These are phyloP conservation scores for Myanophis thanlyinensis DNA, from an alignment of 2,113 vertebrate species.

Conservation along the genomic window DNA sequence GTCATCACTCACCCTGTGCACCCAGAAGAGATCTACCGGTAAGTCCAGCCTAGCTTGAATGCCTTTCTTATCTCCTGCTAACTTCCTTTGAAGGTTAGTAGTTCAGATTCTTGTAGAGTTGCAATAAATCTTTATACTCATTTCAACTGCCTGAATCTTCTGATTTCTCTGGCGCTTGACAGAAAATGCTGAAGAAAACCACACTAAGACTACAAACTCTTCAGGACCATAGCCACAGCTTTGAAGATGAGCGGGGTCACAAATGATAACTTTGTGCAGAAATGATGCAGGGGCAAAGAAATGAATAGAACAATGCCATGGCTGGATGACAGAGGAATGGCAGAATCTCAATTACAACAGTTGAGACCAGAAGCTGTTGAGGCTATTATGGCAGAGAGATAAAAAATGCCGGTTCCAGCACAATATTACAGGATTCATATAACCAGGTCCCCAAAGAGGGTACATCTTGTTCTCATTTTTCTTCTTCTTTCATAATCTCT, in stretches of 20 bases:
- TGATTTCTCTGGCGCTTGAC: too few relatives aligned
- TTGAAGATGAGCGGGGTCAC: background rate
- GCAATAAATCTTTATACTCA: too few relatives aligned
- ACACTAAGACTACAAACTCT: too few relatives aligned
- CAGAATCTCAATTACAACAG: background rate
- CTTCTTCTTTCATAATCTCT: background rate
- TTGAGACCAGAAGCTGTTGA: background rate
- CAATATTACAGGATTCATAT: slow-evolving; percentile 22
- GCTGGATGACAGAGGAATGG: background rate
- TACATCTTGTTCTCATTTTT: background rate
- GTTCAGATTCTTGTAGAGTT: too few relatives aligned
- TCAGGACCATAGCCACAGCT: background rate
- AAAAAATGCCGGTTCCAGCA: background rate
- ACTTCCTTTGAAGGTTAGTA: too few relatives aligned
- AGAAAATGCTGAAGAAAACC: too few relatives aligned
- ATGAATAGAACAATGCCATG: background rate
- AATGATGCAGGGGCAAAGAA: background rate
- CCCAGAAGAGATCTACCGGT: too few relatives aligned
- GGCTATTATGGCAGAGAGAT: background rate
- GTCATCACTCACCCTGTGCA: too few relatives aligned
- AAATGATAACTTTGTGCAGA: too few relatives aligned
- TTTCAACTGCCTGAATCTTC: too few relatives aligned
- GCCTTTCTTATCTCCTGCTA: too few relatives aligned
- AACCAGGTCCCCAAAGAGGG: background rate
- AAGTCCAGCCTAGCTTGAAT: too few relatives aligned